Conservation (phyloP, 2,888 invertebrate species). For the Patella caerulea region DNA sequence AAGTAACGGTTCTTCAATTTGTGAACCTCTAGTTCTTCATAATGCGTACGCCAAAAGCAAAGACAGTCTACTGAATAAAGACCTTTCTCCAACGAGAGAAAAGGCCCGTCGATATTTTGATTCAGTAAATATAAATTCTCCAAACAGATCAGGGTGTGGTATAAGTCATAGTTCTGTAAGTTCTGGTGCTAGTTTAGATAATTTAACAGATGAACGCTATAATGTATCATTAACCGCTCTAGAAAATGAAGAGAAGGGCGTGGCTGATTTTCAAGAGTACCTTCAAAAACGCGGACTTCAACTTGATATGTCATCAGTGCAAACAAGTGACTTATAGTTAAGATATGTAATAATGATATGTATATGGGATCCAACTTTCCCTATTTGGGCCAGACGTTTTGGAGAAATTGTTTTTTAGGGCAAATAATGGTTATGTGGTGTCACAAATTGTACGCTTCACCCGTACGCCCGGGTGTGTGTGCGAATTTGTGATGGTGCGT, state of each 20-base stretch:
- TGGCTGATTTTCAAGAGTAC: conserved; percentile 62
- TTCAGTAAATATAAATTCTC: background rate
- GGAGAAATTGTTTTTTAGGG: too few relatives aligned
- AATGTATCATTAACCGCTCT: conserved; percentile 19
- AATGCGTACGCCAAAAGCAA: conserved; percentile 6
- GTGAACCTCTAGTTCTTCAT: background rate
- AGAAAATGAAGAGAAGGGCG: conserved; percentile 55
- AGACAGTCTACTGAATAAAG: background rate
- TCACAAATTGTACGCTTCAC: too few relatives aligned
- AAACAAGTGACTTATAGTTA: conserved; percentile 62
- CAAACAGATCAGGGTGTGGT: background rate
- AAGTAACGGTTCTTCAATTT: background rate
- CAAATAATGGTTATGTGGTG: too few relatives aligned
- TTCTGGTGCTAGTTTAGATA: conserved; percentile 30
- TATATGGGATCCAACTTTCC: too few relatives aligned
- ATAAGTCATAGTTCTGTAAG: background rate
- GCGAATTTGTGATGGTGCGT: too few relatives aligned
- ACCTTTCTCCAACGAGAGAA: background rate
- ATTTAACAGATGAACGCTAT: conserved; percentile 33
- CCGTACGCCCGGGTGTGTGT: too few relatives aligned
- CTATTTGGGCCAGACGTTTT: too few relatives aligned
- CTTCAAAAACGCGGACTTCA: conserved; percentile 59
- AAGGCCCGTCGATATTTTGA: conserved; percentile 1
- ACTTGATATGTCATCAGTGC: conserved; percentile 61
- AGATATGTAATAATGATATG: too few relatives aligned